These are phyloP conservation scores for Smithornis capensis DNA, from an alignment of 2,113 vertebrate genomes.

Conservation along the genomic window DNA sequence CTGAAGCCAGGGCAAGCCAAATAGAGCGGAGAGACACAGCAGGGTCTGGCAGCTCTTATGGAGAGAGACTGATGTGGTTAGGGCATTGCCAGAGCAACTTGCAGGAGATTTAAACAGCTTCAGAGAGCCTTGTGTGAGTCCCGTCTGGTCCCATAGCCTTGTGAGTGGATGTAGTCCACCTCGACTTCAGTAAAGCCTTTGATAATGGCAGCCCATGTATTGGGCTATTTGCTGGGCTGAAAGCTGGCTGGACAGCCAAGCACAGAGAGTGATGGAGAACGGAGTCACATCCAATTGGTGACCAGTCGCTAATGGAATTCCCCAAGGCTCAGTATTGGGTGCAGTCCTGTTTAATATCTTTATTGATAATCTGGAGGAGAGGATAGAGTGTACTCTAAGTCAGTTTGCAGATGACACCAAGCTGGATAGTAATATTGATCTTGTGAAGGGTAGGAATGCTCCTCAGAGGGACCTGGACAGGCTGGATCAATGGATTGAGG, in stretches of 20 bases:
- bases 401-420: not conserved
- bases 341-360: not conserved
- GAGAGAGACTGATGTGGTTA: not conserved
- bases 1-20: not conserved
- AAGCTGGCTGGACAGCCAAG: not conserved
- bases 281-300: not conserved
- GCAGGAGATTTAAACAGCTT: not conserved
- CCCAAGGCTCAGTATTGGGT: not conserved
- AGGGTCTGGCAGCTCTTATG: not conserved
- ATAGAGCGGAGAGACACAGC: not conserved
- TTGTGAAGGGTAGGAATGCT: rapidly evolving
- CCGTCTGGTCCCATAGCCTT: no score
- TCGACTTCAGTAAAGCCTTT: not conserved
- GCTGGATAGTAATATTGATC: not conserved
- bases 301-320: not conserved
- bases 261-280: not conserved
- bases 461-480: not conserved
- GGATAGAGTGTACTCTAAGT: rapidly evolving
- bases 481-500: not conserved
- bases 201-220: not conserved
- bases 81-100: not conserved
- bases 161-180: not conserved
- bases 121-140: not conserved
- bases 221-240: rapidly evolving
- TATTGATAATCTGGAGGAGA: not conserved